Conservation (phyloP, 2,797 vertebrate genomes). For the Menidia menidia region DNA sequence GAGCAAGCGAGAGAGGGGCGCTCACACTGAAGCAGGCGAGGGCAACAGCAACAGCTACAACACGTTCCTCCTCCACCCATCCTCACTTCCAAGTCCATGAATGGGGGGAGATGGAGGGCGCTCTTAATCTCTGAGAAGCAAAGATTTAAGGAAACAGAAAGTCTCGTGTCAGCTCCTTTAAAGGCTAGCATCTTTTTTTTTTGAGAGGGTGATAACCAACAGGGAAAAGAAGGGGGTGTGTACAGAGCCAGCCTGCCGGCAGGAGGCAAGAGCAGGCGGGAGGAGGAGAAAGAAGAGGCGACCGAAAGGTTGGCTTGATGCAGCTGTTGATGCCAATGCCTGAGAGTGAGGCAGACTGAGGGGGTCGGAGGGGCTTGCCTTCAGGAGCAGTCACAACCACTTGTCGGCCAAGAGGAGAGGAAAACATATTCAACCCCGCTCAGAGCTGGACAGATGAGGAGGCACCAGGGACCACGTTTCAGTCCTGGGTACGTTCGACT, state of each 20-base stretch:
- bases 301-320: conserved; percentile 57
- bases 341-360: conserved; percentile 50
- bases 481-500: conserved; percentile 73
- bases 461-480: conserved; percentile 67
- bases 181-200: conserved; percentile 21
- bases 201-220: conserved; percentile 37
- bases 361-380: conserved; percentile 47
- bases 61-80: conserved; percentile 61
- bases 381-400: conserved; percentile 56
- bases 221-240: conserved; percentile 61
- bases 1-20: conserved; percentile 61
- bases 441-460: conserved; percentile 74
- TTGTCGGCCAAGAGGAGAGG: conserved; percentile 57
- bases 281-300: conserved; percentile 30
- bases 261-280: conserved; percentile 33
- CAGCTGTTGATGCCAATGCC: conserved; percentile 65
- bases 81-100: conserved; percentile 53
- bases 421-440: conserved; percentile 44
- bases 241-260: conserved; percentile 41
- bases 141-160: conserved; percentile 38
- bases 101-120: conserved; percentile 56
- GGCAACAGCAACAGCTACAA: conserved; percentile 71
- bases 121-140: conserved; percentile 58
- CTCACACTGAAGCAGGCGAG: conserved; percentile 68
- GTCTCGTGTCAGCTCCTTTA: conserved; percentile 29